These are phyloP conservation scores for Philypnodon macrostomus DNA, from an alignment of 2,797 vertebrate species.

Conservation along the genomic window DNA sequence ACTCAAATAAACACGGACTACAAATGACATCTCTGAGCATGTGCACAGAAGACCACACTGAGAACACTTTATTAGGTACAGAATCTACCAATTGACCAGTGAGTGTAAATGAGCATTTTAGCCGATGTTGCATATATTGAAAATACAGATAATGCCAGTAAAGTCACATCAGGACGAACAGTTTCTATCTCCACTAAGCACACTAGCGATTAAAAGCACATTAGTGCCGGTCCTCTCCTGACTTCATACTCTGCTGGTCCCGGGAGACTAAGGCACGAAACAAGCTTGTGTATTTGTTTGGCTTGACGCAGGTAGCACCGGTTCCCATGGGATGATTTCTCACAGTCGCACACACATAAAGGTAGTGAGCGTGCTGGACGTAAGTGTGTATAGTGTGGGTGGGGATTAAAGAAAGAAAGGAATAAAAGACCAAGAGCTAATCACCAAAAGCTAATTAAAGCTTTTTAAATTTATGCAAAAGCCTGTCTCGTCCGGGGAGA, in stretches of 20 bases:
- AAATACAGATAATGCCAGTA: slow-evolving; percentile 27
- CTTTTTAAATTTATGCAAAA: slow-evolving; percentile 66
- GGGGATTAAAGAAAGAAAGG: slow-evolving; percentile 58
- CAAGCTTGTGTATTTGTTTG: slow-evolving; percentile 71
- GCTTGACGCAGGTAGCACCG: slow-evolving; percentile 56
- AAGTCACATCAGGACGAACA: slow-evolving; percentile 20
- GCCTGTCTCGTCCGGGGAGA: slow-evolving; percentile 47
- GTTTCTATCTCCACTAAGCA: too few species aligned
- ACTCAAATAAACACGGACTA: too few species aligned
- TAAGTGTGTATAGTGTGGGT: slow-evolving; percentile 54
- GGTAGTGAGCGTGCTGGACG: slow-evolving; percentile 7
- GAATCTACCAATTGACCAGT: too few species aligned
- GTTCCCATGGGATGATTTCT: slow-evolving; percentile 48
- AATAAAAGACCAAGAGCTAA: slow-evolving; percentile 62
- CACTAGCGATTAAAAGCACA: slow-evolving; percentile 63
- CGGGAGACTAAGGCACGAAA: slow-evolving; percentile 39
- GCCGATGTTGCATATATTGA: neutral
- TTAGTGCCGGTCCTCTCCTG: slow-evolving; percentile 36
- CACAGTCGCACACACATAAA: slow-evolving; percentile 43
- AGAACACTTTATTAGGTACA: too few species aligned
- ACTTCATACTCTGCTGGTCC: slow-evolving; percentile 44
- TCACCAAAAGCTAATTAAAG: slow-evolving; percentile 68
- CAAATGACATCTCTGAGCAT: too few species aligned
- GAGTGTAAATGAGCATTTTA: too few species aligned
- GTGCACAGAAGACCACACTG: too few species aligned